Evolutionary conservation across 2,113 vertebrate genomes (phyloP).

Genomic region (Pholis gunnellus): DNA sequence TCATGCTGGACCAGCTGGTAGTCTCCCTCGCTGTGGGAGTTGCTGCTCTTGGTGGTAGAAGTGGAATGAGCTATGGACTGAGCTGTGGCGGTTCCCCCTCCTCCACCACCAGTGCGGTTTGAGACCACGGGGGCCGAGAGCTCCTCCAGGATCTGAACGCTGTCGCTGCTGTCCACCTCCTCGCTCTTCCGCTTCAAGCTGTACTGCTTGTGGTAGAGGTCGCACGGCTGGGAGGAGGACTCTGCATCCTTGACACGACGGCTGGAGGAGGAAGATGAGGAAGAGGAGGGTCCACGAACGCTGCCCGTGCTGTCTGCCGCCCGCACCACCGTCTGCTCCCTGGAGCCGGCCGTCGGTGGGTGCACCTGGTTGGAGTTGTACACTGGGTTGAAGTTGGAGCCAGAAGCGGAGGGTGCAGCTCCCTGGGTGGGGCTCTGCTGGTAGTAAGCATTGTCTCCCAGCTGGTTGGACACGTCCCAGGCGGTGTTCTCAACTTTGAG

Average conservation of each 20-base stretch:
- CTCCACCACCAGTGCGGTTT: constrained; percentile 89
- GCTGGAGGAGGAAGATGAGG: constrained; percentile 82
- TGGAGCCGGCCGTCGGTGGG: constrained; percentile 85
- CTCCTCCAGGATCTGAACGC: constrained; percentile 98
- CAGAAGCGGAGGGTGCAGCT: constrained; percentile 78
- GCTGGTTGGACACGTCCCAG: constrained; percentile 94
- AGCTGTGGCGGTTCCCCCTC: constrained; percentile 89
- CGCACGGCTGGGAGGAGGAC: constrained; percentile 82
- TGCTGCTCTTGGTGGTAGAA: constrained; percentile 96
- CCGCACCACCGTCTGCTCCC: constrained; percentile 95
- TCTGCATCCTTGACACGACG: constrained; percentile 89
- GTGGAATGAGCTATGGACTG: constrained; percentile 87
- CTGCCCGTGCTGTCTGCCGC: constrained; percentile 95
- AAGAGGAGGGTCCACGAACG: constrained; percentile 82
- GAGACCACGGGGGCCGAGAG: constrained; percentile 96
- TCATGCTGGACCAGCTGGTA: constrained; percentile 99
- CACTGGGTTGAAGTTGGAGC: constrained; percentile 87
- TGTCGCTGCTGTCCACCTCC: constrained; percentile 98
- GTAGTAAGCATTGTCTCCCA: constrained; percentile 89
- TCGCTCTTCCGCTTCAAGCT: constrained; percentile 98
- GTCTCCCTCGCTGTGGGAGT: constrained; percentile 96
- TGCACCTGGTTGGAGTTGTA: constrained; percentile 88
- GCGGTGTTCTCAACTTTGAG: constrained; percentile 95
- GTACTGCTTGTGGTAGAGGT: constrained; percentile 94
- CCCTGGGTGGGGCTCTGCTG: constrained; percentile 89